Evolutionary conservation across 1,140 invertebrate species (phyloP).

Genomic region (Drosophila orena): DNA sequence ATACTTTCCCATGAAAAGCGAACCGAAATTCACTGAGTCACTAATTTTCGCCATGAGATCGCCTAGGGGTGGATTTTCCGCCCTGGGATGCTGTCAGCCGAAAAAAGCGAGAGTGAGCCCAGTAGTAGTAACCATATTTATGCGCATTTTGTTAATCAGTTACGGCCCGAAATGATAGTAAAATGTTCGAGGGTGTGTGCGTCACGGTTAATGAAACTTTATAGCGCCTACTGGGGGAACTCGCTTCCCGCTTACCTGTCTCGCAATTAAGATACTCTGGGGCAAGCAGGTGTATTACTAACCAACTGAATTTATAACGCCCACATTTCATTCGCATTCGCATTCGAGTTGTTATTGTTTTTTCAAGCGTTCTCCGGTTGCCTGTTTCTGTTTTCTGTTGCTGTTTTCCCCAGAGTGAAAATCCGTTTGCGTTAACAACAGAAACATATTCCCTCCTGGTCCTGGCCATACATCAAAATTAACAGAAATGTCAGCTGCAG

Average conservation of each 20-base stretch:
- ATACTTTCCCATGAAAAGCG: constrained; percentile 64
- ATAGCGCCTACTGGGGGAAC: constrained; percentile 56
- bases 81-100: constrained; percentile 49
- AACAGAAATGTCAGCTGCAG: constrained; percentile 82
- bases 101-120: constrained; percentile 17
- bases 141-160: constrained; percentile 79
- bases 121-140: constrained; percentile 51
- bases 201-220: constrained; percentile 79
- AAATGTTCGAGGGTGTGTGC: constrained; percentile 34
- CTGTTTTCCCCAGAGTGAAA: constrained; percentile 49
- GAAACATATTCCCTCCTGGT: constrained; percentile 31
- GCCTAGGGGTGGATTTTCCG: constrained; percentile 41
- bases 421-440: constrained; percentile 68
- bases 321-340: constrained; percentile 67
- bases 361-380: constrained; percentile 59
- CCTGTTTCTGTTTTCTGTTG: neutral
- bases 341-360: constrained; percentile 66
- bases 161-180: constrained; percentile 57
- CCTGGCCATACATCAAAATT: constrained; percentile 77
- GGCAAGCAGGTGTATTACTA: constrained; percentile 62
- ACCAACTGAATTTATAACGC: constrained; percentile 58
- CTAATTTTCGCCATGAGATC: constrained; percentile 61
- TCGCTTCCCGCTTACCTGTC: constrained; percentile 35
- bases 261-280: constrained; percentile 57
- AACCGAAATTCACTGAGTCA: constrained; percentile 33